Base-by-base conservation (phyloP, 2,888 invertebrate species). In the Torymus auratus region DNA sequence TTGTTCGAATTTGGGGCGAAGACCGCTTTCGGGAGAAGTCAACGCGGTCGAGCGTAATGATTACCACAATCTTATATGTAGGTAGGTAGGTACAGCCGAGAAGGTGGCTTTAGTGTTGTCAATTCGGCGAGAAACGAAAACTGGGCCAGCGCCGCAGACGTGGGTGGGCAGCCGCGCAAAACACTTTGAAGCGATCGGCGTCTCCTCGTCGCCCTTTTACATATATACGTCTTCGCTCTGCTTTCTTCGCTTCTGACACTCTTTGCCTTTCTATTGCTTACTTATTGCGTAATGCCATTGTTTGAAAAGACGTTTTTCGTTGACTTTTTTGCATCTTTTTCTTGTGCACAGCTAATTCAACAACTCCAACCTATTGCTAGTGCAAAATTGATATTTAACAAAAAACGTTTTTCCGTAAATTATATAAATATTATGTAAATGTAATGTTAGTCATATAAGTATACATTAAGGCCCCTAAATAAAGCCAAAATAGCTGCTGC, bases 151-250 rank as follows among this genome's bases (percentile, higher is more conserved):
- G 50, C 7, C 28, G 28, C 3, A 74, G 50, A 52, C 69, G 76
- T 76, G 76, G 76, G 77, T 53, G 70, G 58, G 53, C 64, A 53
- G 20, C 56, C 15, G 70, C 68, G 23, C 50, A n/a, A 56, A 68
- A 64, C 75, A 52, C 68, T 58, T 23, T 14, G 15, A 52, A 17
- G 13, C 58, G 56, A 15, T 78, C 58, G 64, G 7, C 81, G 41
- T 68, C 70, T 77, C 55, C 69, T 13, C 12, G 2, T 28, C 28
- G 61, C 13, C 56, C 41, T 41, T 60, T 79, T 79, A 15, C 62
- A 62, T 60, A 74, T 74, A n/a, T 64, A 53, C 71, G 28, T 55
- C 20, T 58, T 23, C 28, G 13, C 15, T 67, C 61, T 52, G 50
- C 20, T 11, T 74, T 58, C n/a, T 41, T 65, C 56, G 13, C 20